A percentile compares a stretch with the other conserved stretches of the same genome.
Conservation (phyloP, 2,797 vertebrate genomes). For the Chrysocyon brachyurus region DNA sequence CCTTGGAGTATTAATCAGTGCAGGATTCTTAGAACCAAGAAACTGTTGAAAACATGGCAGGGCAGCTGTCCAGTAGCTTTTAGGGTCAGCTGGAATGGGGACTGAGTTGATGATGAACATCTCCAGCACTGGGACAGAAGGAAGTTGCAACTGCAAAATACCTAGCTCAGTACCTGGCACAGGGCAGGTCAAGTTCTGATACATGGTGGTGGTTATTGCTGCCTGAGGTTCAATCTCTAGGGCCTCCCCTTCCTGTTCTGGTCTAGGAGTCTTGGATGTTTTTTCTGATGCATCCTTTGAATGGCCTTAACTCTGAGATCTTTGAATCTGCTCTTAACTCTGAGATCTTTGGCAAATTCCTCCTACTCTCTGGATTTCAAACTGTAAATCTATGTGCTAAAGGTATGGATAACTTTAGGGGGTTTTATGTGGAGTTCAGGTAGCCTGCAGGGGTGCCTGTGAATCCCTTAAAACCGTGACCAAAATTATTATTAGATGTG, state of each 20-base stretch:
- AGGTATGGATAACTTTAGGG: background rate
- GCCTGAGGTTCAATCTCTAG: background rate
- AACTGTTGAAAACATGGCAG: background rate
- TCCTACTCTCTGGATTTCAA: background rate
- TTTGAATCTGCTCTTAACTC: background rate
- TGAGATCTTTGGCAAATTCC: background rate
- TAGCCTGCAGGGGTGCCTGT: background rate
- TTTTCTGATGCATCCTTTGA: background rate
- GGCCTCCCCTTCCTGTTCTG: background rate
- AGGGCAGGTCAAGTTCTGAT: background rate
- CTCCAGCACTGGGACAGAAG: background rate
- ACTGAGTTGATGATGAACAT: background rate
- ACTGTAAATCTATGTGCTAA: background rate
- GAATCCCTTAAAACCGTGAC: background rate
- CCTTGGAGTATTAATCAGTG: background rate
- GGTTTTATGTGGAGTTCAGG: background rate
- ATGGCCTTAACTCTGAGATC: background rate
- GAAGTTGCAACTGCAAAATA: background rate
- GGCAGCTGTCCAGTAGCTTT: background rate
- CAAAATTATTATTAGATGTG: background rate
- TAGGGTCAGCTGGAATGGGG: background rate
- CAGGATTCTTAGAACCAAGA: background rate
- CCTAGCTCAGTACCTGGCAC: background rate
- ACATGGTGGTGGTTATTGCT: accelerated
- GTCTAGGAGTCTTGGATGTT: background rate